These are phyloP conservation scores for Syngnathoides biaculeatus DNA, from an alignment of 2,113 vertebrate species.

Conservation along the genomic window DNA sequence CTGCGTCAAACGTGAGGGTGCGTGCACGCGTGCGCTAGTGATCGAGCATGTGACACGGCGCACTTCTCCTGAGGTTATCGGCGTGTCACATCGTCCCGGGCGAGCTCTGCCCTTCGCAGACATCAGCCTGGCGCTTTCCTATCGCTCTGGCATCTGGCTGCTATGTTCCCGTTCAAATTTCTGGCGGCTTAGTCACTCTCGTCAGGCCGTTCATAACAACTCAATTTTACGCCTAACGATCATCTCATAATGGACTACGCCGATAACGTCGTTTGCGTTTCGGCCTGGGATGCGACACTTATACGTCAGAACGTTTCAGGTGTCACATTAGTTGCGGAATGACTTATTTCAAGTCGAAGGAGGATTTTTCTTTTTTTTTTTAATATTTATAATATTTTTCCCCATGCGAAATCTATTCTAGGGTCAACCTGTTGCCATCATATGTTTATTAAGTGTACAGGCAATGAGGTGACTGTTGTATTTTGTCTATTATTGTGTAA, in stretches of 20 bases:
- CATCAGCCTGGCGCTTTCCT: slow-evolving; percentile 19
- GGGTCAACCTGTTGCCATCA: too few species aligned
- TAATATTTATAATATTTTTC: too few species aligned
- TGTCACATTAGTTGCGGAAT: neutral
- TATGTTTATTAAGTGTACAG: too few species aligned
- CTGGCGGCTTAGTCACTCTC: slow-evolving; percentile 15
- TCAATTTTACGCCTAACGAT: neutral
- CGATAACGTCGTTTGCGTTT: neutral
- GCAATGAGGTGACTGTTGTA: too few species aligned
- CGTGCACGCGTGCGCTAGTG: neutral
- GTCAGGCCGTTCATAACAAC: neutral
- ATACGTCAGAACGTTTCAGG: neutral
- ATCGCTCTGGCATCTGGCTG: slow-evolving; percentile 40
- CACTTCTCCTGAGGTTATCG: slow-evolving; percentile 36
- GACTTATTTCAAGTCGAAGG: neutral
- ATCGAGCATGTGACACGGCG: slow-evolving; percentile 10
- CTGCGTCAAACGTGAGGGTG: neutral
- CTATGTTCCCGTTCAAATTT: neutral
- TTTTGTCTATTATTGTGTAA: too few species aligned
- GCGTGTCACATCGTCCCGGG: neutral
- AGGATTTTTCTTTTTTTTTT: neutral
- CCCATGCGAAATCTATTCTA: too few species aligned
- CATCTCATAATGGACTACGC: neutral
- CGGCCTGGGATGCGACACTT: neutral
- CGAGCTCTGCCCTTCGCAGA: slow-evolving; percentile 6